phyloP scores from a whole-genome alignment of 2,797 vertebrate species.

The Chaunax sp. region DNA sequence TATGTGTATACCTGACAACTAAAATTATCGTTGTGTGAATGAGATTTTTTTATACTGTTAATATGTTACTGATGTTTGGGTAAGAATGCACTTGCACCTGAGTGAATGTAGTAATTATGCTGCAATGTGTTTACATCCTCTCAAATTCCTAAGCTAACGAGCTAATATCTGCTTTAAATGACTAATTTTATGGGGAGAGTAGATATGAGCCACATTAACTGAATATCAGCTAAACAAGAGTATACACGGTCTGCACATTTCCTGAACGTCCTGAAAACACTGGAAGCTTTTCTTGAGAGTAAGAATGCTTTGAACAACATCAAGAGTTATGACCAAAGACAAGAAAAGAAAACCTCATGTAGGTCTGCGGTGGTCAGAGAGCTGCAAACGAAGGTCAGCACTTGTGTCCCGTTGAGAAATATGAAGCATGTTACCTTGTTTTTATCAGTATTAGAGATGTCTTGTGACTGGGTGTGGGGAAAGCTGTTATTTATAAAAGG shows the following conservation, averaged over 20 bases:
- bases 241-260: conserved; percentile 43
- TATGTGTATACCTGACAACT: conserved; percentile 66
- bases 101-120: conserved; percentile 81
- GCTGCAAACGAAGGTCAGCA: conserved; percentile 67
- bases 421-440: conserved; percentile 73
- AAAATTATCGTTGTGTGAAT: conserved; percentile 68
- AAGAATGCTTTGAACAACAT: conserved; percentile 51
- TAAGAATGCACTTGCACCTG: conserved; percentile 85
- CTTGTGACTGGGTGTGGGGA: conserved; percentile 45
- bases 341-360: conserved; percentile 28
- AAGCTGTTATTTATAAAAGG: conserved; percentile 66
- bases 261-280: conserved; percentile 42
- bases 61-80: conserved; percentile 76
- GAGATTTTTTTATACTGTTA: conserved; percentile 72
- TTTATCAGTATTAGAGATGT: conserved; percentile 81
- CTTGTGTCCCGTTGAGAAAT: conserved; percentile 76
- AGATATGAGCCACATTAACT: conserved; percentile 57
- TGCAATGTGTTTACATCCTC: conserved; percentile 76
- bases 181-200: conserved; percentile 55
- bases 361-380: conserved; percentile 49
- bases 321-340: conserved; percentile 74
- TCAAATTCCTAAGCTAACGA: conserved; percentile 72
- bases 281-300: conserved; percentile 52
- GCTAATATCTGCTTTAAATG: conserved; percentile 64
- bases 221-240: conserved; percentile 41